Base-by-base conservation (phyloP, 2,797 vertebrate species). In the Brotula barbata region DNA sequence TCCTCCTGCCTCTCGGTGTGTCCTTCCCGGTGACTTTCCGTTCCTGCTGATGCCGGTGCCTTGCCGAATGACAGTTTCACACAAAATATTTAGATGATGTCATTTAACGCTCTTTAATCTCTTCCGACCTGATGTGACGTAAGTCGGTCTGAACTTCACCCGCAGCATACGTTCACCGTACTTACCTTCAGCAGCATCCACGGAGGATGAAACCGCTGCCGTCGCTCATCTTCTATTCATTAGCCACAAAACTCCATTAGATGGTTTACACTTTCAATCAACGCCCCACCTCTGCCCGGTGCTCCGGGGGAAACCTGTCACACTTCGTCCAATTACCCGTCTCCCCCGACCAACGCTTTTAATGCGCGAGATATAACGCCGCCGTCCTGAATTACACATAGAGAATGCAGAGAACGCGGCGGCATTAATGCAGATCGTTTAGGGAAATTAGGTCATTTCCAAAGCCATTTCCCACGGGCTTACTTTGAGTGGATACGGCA, bases 291-390 rank as follows among this genome's bases (percentile, higher is more conserved):
- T 64, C 67, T 55, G 80, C 75, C 68, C 51, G 7, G 41, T 56
- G 36, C 81, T 73, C 60, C 28, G 12, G 52, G 75, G 64, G 53
- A 52, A 81, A 72, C 59, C 68, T 65, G 55, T 71, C 61, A 77
- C 84, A 80, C 78, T 88, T 86, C 76, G 72, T 73, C 66, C 84
- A 86, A 86, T 90, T 90, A 85, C 52, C 72, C 65, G 34, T 58
- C 67, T 71, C 76, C 37, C 61, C 68, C 70, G 81, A 81, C 55
- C 60, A 6, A 81, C 48, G 66, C 75, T 81, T 78, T 61, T 47
- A 66, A 64, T 73, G 51, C 25, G 51, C 44, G 64, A 58, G 75
- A 33, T 64, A 64, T 60, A 46, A 61, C 31, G 2, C 19, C 23
- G 52, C 23, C 48, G 28, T 22, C 28, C 43, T n/a, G 21, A 73